Base-by-base conservation (phyloP, 2,888 invertebrate species). In the Amphipoea lucens region DNA sequence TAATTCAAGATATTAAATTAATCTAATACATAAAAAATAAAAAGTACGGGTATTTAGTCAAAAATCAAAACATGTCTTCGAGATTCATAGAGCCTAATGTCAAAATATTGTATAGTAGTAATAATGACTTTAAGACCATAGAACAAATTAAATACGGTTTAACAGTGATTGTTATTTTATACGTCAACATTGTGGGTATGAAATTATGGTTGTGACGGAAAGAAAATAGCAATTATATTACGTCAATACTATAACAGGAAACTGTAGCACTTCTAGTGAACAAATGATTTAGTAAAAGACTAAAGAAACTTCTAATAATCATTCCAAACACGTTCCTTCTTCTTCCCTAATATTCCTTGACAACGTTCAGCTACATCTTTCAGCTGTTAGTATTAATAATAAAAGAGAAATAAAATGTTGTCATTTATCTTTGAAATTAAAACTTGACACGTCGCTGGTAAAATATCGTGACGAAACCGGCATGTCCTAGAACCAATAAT, bases 251-350 rank as follows among this genome's bases (percentile, higher is more conserved):
- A 9, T 78, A 23, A 60, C 20, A 68, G 5, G 4, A 3, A 74
- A 57, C 20, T 60, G 40, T 45, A 66, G 40, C 57, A 40, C 5
- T 71, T 75, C 6, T 7, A 40, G 14, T 40, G 36, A 45, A 54
- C 4, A 67, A 80, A 73, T 63, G 1, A 67, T 70, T 45, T 40
- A 78, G 20, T 71, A n/a, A 17, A 74, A 78, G 65, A 78, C n/a
- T 66, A 23, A 66, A 69, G 36, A 69, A 51, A 65, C 2, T 60
- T 20, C 40, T 74, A 54, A 66, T 74, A 74, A 74, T 68, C 36
- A 82, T 82, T 78, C 82, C 14, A n/a, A 71, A 51, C 78, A 68
- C 82, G 82, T 67, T 66, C 70, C 66, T 48, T 70, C 54, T 73
- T 77, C 66, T 73, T 81, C 42, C 74, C n/a, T 71, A 51, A 81